Percentiles rank a stretch among this genome's conserved stretches.
Evolutionary conservation across 30 jellyfish, hydroid and myxozoan genomes (phyloP).

Genomic region (Calvadosia cruxmelitensis): DNA sequence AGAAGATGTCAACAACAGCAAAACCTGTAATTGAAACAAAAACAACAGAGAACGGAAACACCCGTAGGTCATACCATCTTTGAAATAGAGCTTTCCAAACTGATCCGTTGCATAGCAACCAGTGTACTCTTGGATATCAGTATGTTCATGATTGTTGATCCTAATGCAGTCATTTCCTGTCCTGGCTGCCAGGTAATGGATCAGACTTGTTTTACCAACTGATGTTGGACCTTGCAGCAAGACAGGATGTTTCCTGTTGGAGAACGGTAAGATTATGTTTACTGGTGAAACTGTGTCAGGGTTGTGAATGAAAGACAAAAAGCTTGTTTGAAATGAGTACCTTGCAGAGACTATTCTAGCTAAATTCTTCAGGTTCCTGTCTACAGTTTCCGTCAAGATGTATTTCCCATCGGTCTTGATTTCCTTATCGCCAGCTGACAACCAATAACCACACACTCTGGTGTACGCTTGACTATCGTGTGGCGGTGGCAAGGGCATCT

Average conservation of each 20-base stretch:
- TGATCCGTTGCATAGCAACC: conserved; percentile 96
- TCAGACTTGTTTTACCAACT: conserved; percentile 96
- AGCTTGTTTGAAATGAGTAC: too few relatives aligned
- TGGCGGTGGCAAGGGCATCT: conserved; percentile 64
- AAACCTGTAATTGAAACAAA: too few relatives aligned
- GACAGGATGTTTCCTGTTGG: conserved; percentile 61
- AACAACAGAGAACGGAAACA: too few relatives aligned
- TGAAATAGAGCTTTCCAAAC: conserved; percentile 75
- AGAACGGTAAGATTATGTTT: neutral
- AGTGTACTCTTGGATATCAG: conserved; percentile 98
- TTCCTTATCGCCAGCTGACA: conserved; percentile 41
- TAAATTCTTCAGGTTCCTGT: conserved; percentile 57
- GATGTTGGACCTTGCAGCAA: conserved; percentile 98
- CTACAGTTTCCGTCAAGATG: conserved; percentile 76
- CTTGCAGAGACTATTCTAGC: conserved; percentile 96
- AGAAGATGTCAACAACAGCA: too few relatives aligned
- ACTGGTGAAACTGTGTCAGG: neutral
- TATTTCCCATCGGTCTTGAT: conserved; percentile 28
- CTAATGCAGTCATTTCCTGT: conserved; percentile 95
- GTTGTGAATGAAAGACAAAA: too few relatives aligned
- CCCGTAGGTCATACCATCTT: conserved; percentile 90
- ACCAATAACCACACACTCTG: conserved; percentile 81
- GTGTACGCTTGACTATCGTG: conserved; percentile 18
- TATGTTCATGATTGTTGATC: conserved; percentile 97
- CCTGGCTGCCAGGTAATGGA: conserved; percentile 58